These are phyloP conservation scores for Atherinosoma microstoma DNA, from an alignment of 2,797 vertebrate species.

Conservation along the genomic window DNA sequence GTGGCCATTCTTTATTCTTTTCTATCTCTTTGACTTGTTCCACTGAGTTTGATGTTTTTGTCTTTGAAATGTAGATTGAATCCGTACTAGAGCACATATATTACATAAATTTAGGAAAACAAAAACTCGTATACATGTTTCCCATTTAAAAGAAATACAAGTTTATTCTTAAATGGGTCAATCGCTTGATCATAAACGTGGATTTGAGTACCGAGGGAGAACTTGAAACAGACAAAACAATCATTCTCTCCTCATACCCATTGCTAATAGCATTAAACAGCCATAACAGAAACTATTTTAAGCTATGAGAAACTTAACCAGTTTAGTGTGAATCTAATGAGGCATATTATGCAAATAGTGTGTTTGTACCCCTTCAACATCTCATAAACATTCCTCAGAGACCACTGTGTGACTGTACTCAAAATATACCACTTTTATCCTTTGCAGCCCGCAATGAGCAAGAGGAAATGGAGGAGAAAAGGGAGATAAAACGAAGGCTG, in stretches of 20 bases:
- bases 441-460: slow-evolving; percentile 95
- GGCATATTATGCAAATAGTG: slow-evolving; percentile 47
- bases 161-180: slow-evolving; percentile 39
- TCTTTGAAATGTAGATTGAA: slow-evolving; percentile 23
- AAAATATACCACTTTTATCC: slow-evolving; percentile 45
- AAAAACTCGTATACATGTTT: neutral
- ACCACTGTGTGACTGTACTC: slow-evolving; percentile 1
- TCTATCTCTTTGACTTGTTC: slow-evolving; percentile 23
- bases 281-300: slow-evolving; percentile 55
- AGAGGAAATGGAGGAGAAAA: slow-evolving; percentile 97
- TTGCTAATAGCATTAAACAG: slow-evolving; percentile 59
- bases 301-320: slow-evolving; percentile 43
- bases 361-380: slow-evolving; percentile 34
- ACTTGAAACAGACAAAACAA: slow-evolving; percentile 50
- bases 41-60: slow-evolving; percentile 25
- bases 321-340: slow-evolving; percentile 57
- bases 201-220: slow-evolving; percentile 30
- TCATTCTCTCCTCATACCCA: slow-evolving; percentile 42
- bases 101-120: neutral
- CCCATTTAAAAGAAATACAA: neutral
- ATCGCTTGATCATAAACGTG: slow-evolving; percentile 49
- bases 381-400: slow-evolving; percentile 31
- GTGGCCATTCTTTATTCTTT: slow-evolving; percentile 29
- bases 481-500: slow-evolving; percentile 95
- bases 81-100: neutral